Evolutionary conservation across 2,888 invertebrate species (phyloP).

Genomic region (Dicyrtomina minuta): DNA sequence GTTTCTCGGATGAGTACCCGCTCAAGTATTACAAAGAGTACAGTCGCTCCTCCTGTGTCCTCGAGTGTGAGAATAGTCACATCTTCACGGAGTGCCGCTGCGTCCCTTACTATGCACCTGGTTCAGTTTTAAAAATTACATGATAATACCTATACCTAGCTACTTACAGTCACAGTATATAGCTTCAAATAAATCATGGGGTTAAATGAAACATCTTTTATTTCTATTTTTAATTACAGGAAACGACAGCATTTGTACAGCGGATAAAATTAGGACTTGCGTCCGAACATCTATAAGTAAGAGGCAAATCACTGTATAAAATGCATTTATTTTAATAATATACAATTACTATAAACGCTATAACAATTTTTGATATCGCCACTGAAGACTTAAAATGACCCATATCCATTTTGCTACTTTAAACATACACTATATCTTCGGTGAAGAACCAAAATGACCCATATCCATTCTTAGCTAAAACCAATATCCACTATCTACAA

Average conservation of each 20-base stretch:
- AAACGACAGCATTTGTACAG: constrained; percentile 15
- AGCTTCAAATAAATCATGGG: too few relatives aligned
- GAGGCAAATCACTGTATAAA: not conserved
- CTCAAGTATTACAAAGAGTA: constrained; percentile 51
- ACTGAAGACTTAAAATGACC: too few relatives aligned
- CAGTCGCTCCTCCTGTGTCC: constrained; percentile 48
- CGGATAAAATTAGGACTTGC: constrained; percentile 7
- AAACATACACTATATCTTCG: too few relatives aligned
- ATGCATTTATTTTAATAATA: not conserved
- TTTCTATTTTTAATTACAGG: constrained; percentile 1
- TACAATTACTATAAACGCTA: not conserved
- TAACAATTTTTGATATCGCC: not conserved
- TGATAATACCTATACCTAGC: too few relatives aligned
- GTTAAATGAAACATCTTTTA: too few relatives aligned
- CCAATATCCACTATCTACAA: too few relatives aligned
- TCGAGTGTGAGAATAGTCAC: constrained; percentile 50
- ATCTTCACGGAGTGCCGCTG: constrained; percentile 46
- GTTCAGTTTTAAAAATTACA: too few relatives aligned
- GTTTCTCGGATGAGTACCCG: constrained; percentile 45
- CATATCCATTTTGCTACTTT: too few relatives aligned
- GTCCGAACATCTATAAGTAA: constrained; percentile 1
- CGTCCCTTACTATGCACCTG: constrained; percentile 51
- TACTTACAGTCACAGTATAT: too few relatives aligned
- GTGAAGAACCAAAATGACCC: too few relatives aligned
- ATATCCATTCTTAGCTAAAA: too few relatives aligned